Percentiles rank a stretch among this genome's conserved stretches.
Conservation (phyloP, 2,888 invertebrate genomes). For the Griposia aprilina region DNA sequence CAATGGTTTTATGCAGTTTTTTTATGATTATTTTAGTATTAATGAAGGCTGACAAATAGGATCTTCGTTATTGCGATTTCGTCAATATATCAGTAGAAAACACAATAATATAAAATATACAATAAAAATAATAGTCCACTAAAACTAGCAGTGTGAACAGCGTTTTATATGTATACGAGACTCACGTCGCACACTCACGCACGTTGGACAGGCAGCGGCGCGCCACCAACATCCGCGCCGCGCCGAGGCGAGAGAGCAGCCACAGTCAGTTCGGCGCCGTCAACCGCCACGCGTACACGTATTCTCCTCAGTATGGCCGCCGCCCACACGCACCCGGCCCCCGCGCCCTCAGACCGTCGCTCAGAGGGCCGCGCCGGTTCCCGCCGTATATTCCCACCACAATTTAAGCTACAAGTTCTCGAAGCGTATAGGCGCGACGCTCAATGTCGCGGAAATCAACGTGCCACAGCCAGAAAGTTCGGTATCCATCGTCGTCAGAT, state of each 20-base stretch:
- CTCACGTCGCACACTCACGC: conserved; percentile 88
- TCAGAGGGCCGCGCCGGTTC: conserved; percentile 93
- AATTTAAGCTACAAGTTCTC: conserved; percentile 96
- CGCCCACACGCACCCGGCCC: conserved; percentile 87
- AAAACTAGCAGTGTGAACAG: conserved; percentile 69
- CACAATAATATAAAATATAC: not conserved
- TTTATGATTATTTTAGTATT: conserved; percentile 8
- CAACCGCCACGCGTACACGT: conserved; percentile 88
- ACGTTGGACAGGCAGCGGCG: conserved; percentile 89
- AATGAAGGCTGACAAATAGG: not conserved
- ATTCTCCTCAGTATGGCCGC: conserved; percentile 82
- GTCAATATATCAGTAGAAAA: not conserved
- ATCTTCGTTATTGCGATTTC: not conserved
- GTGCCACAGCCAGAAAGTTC: conserved; percentile 97
- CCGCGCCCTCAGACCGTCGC: conserved; percentile 88
- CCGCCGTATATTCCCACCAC: conserved; percentile 96
- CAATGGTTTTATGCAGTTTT: conserved; percentile 5
- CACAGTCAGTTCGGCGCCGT: conserved; percentile 89
- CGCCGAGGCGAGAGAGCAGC: conserved; percentile 81
- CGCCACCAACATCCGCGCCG: conserved; percentile 86
- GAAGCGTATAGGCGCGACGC: conserved; percentile 96
- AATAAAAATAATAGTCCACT: not conserved
- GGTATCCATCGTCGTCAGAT: conserved; percentile 97
- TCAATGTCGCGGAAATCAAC: conserved; percentile 97
- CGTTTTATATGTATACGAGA: conserved; percentile 82